phyloP scores from a whole-genome alignment of 2,797 vertebrate genomes.

The Alectoris magna region DNA sequence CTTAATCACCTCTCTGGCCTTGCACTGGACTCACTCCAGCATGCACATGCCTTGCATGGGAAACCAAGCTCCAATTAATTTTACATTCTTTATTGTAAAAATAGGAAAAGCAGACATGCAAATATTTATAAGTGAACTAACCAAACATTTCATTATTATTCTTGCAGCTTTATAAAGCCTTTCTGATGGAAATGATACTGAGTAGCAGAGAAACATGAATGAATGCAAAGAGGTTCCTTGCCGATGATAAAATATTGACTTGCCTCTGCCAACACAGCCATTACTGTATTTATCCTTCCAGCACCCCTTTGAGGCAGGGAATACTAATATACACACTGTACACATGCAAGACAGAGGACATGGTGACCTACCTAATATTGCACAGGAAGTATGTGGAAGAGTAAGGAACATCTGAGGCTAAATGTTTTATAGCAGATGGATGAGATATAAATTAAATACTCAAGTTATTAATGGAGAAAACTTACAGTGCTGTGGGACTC shows the following conservation, averaged over 20 bases:
- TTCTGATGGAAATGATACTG: rapidly evolving
- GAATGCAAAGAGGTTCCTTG: constrained; percentile 15
- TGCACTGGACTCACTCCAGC: neutral
- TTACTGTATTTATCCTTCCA: constrained; percentile 54
- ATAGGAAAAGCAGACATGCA: neutral
- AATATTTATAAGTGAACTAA: neutral
- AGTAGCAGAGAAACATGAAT: neutral
- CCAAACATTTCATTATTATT: neutral
- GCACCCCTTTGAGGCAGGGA: constrained; percentile 30
- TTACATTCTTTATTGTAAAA: neutral
- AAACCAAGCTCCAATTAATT: neutral
- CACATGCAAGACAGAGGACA: constrained; percentile 41
- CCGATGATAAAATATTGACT: constrained; percentile 47
- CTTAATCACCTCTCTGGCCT: neutral
- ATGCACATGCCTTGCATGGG: neutral
- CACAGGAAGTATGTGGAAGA: neutral
- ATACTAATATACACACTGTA: constrained; percentile 9
- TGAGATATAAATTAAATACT: neutral
- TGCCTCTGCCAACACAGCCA: constrained; percentile 15
- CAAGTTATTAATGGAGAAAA: neutral
- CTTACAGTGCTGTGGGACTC: neutral
- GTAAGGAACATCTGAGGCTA: constrained; percentile 13
- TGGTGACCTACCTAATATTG: neutral
- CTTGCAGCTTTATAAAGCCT: neutral
- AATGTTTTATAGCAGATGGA: constrained; percentile 32